Base-by-base conservation (phyloP, 2,797 vertebrate genomes). In the Aythya fuligula region DNA sequence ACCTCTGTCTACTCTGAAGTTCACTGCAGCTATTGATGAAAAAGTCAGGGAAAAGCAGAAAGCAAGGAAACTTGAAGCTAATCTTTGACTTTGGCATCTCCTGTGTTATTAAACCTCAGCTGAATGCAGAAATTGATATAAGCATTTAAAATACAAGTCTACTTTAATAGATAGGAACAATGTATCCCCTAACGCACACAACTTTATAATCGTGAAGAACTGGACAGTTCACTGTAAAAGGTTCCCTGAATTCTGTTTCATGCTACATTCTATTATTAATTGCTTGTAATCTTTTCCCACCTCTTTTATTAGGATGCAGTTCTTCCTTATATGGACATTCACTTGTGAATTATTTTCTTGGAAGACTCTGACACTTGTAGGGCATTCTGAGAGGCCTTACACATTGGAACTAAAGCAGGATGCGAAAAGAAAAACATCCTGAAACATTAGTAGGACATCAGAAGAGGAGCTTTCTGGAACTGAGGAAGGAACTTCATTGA, bases 341-440 rank as follows among this genome's bases (percentile, higher is more conserved):
- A 54, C 22, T 81, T 87, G 60, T 95, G 51, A n/a, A 15, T 38
- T 67, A 74, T 78, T 66, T 17, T 17, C 53, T 57, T 89, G 49
- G 39, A 88, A 86, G 28, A 45, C 47, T 69, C 16, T 87, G 49
- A 58, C 76, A 74, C 61, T 89, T 70, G 6, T 32, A 79, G 54
- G 43, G 49, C 4, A 54, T 83, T 89, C 15, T 36, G 87, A 13
- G 58, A 83, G 30, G 58, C 21, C 10, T 87, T 93, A 1, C 16
- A n/a, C 73, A 65, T 87, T 92, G 28, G 39, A 93, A 74, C 20
- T 80, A 34, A 89, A 80, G 65, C 87, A 89, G 95, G 54, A 91
- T 94, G 49, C 54, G 72, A 54, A 5, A 91, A 89, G 51, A 74
- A 74, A 85, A 96, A 93, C 76, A 90, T 93, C 83, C 85, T 94